Conservation (phyloP, 2,888 invertebrate genomes). For the Lithophane socia region DNA sequence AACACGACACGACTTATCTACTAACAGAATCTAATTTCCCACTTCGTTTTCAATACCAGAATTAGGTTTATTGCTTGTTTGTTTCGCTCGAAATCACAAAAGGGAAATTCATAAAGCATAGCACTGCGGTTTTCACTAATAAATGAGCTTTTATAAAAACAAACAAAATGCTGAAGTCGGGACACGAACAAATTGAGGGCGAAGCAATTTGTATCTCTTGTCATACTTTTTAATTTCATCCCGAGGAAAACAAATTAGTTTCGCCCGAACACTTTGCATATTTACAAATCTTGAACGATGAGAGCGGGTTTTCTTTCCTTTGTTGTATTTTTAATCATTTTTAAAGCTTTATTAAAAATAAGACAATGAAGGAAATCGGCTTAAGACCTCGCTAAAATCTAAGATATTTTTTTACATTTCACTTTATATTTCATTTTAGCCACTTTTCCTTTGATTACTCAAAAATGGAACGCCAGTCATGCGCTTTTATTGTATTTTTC, state of each 20-base stretch:
- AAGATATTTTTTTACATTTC: conserved; percentile 41
- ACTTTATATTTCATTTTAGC: conserved; percentile 45
- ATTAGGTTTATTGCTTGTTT: conserved; percentile 57
- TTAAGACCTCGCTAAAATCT: conserved; percentile 53
- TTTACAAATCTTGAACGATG: conserved; percentile 80
- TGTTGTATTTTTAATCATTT: conserved; percentile 71
- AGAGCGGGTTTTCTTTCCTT: conserved; percentile 70
- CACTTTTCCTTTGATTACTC: conserved; percentile 44
- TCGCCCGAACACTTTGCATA: conserved; percentile 82
- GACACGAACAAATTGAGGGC: conserved; percentile 83
- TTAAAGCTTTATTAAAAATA: conserved; percentile 64
- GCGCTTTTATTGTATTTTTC: conserved; percentile 49
- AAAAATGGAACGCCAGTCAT: conserved; percentile 44
- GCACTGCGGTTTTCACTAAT: conserved; percentile 81
- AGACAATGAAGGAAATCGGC: conserved; percentile 60
- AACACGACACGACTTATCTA: conserved; percentile 57
- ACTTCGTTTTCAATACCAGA: conserved; percentile 58
- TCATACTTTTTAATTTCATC: conserved; percentile 88
- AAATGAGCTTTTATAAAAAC: conserved; percentile 85
- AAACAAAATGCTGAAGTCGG: conserved; percentile 82
- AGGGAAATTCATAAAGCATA: conserved; percentile 71
- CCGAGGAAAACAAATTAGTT: conserved; percentile 84
- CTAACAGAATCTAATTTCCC: conserved; percentile 60
- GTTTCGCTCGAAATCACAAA: conserved; percentile 67
- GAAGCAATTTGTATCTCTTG: conserved; percentile 86